Evolutionary conservation across 2,888 invertebrate species (phyloP).

Genomic region (Tortrix viridana): DNA sequence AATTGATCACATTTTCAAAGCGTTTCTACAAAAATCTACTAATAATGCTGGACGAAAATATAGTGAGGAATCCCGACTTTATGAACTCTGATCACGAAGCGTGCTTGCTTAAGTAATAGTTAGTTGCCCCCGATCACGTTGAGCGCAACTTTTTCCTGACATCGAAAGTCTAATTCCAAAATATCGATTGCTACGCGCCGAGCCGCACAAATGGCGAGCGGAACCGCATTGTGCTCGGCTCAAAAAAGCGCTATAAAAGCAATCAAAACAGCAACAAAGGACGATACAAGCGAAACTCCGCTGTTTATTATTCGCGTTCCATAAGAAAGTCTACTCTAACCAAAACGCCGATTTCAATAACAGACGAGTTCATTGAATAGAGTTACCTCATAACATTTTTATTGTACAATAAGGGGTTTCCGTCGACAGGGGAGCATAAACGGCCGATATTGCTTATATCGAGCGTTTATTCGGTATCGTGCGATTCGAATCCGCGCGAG

Average conservation of each 20-base stretch:
- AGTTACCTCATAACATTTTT: conserved; percentile 82
- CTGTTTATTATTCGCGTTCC: conserved; percentile 62
- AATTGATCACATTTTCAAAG: not conserved
- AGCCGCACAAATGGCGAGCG: conserved; percentile 36
- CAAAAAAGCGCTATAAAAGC: conserved; percentile 52
- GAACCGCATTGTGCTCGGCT: conserved; percentile 39
- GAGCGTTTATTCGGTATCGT: conserved; percentile 55
- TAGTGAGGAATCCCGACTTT: conserved; percentile 27
- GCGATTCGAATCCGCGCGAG: conserved; percentile 39
- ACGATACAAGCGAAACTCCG: conserved; percentile 54
- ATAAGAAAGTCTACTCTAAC: conserved; percentile 69
- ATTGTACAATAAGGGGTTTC: conserved; percentile 78
- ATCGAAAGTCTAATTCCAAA: conserved; percentile 23
- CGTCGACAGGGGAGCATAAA: conserved; percentile 63
- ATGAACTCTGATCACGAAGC: conserved; percentile 35
- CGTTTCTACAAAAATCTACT: not conserved
- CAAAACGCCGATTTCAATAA: conserved; percentile 79
- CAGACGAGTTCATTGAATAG: conserved; percentile 78
- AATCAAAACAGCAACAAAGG: conserved; percentile 62
- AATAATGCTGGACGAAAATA: conserved; percentile 18
- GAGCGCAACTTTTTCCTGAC: conserved; percentile 29
- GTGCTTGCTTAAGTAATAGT: conserved; percentile 24
- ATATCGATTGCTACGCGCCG: conserved; percentile 25
- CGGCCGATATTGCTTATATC: conserved; percentile 72
- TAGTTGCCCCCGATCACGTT: conserved; percentile 36